phyloP scores from a whole-genome alignment of 2,797 vertebrate genomes.

The Gymnothorax javanicus region DNA sequence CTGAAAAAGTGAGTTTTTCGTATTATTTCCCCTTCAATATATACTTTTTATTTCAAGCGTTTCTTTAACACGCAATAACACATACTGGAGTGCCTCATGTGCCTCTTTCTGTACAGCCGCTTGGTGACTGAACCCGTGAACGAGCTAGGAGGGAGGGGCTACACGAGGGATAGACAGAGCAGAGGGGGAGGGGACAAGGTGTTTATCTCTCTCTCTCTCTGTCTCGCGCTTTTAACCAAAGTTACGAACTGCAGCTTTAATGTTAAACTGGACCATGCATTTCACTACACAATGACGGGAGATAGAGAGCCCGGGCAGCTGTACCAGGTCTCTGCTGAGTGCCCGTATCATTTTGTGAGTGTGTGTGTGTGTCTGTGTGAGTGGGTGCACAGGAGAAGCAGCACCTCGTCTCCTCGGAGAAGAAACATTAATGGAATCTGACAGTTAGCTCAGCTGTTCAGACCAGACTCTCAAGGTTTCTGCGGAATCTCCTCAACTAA shows the following conservation, averaged over 20 bases:
- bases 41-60: too few relatives aligned
- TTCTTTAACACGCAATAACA: too few relatives aligned
- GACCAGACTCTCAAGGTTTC: not conserved
- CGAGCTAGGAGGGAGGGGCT: too few relatives aligned
- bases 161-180: too few relatives aligned
- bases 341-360: not conserved
- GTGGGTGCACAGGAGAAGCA: not conserved
- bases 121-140: too few relatives aligned
- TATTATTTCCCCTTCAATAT: too few relatives aligned
- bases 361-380: not conserved
- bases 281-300: not conserved
- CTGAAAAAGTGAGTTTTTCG: too few relatives aligned
- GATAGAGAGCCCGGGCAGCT: not conserved
- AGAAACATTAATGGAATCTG: not conserved
- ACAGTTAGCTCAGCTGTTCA: not conserved
- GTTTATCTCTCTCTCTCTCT: too few relatives aligned
- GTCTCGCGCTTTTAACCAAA: too few relatives aligned
- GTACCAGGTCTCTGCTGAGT: not conserved
- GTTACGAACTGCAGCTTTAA: not conserved
- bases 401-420: not conserved
- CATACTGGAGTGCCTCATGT: too few relatives aligned
- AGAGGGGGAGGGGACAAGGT: too few relatives aligned
- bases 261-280: not conserved
- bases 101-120: too few relatives aligned
- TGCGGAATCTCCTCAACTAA: not conserved